A percentile compares a stretch with the other conserved stretches of the same genome.
phyloP scores from a whole-genome alignment of 1,140 invertebrate species.

The Cataglyphis hispanica region DNA sequence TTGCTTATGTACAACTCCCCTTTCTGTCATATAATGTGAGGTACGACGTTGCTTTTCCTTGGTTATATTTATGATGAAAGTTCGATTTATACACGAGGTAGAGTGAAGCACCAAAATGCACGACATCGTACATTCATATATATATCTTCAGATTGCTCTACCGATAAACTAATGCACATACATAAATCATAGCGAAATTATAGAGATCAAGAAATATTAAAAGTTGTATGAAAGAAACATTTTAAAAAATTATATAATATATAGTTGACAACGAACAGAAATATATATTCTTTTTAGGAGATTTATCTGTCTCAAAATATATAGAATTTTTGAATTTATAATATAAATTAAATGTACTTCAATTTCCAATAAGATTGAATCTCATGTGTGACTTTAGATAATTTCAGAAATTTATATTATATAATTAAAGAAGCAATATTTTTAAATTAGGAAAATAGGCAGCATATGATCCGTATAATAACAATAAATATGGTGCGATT shows the following conservation, averaged over 20 bases:
- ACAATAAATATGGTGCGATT: background rate
- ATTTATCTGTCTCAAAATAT: no score
- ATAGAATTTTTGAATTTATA: no score
- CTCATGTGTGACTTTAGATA: no score
- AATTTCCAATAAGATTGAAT: no score
- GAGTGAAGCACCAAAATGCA: constrained; percentile 62
- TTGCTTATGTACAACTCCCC: constrained; percentile 23
- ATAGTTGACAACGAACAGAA: background rate
- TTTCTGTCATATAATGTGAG: constrained; percentile 26
- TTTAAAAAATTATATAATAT: background rate
- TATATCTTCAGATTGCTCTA: background rate
- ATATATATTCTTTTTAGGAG: background rate
- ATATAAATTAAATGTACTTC: no score
- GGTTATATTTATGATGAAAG: constrained; percentile 57
- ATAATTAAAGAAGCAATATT: no score
- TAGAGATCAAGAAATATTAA: background rate
- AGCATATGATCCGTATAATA: background rate
- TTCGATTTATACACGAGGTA: constrained; percentile 60
- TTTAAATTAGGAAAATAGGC: no score
- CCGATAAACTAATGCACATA: background rate
- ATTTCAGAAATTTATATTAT: no score
- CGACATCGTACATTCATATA: constrained; percentile 25
- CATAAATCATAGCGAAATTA: background rate
- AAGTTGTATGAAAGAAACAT: background rate
- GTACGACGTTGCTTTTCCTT: constrained; percentile 37